phyloP scores from a whole-genome alignment of 2,888 invertebrate species.

The Cataglyphis cursor region DNA sequence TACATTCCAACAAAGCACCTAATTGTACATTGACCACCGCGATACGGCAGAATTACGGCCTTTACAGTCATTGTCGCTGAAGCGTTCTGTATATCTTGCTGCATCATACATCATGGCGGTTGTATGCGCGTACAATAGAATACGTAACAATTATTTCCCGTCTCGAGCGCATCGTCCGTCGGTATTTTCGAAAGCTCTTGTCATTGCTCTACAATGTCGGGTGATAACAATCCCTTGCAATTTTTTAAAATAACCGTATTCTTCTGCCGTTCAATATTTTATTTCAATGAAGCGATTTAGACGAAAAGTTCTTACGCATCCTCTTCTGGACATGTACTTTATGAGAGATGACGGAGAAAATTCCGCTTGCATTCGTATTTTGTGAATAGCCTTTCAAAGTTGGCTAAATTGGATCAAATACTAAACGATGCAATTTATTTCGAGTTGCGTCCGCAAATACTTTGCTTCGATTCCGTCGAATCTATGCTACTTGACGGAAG shows the following conservation, averaged over 20 bases:
- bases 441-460: constrained; percentile 23
- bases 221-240: background rate
- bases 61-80: constrained; percentile 54
- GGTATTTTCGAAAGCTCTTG: constrained; percentile 24
- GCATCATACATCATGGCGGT: constrained; percentile 47
- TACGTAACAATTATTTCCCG: constrained; percentile 51
- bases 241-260: constrained; percentile 18
- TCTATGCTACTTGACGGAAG: background rate
- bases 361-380: constrained; percentile 25
- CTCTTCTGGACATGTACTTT: background rate
- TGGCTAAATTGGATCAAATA: constrained; percentile 37
- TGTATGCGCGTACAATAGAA: constrained; percentile 25
- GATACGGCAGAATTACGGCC: constrained; percentile 54
- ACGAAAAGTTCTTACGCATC: constrained; percentile 9
- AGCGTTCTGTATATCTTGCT: constrained; percentile 43
- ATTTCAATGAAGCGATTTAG: constrained; percentile 12
- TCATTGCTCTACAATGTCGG: constrained; percentile 18
- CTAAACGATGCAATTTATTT: constrained; percentile 51
- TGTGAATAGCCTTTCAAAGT: constrained; percentile 8
- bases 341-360: constrained; percentile 15
- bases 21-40: constrained; percentile 54
- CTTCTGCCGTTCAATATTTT: constrained; percentile 39
- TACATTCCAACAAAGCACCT: constrained; percentile 56
- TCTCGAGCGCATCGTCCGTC: constrained; percentile 30
- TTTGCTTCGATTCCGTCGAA: background rate